Evolutionary conservation across 2,113 vertebrate genomes (phyloP), one percentile per base, ranked within the genome.

Genomic region (Ia io): DNA sequence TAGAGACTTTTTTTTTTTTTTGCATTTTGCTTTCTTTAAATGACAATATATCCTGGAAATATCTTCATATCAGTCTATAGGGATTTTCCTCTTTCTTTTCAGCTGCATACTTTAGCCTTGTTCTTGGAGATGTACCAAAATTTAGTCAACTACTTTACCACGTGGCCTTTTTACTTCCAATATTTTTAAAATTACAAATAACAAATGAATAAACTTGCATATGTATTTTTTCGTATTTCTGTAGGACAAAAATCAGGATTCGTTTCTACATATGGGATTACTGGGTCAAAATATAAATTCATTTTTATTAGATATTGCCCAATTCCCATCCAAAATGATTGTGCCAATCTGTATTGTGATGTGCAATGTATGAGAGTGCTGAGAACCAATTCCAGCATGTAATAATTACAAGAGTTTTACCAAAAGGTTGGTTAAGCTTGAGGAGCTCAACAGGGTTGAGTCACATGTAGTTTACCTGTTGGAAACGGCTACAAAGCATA

Each of bases 71-170:
- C 9, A 61, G 12, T 78, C 25, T 44, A 8, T 37, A 30, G 25
- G 71, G 0, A 40, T n/a, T 3, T 63, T 32, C 16, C 9, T 87
- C 37, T 17, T 53, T 74, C 30, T n/a, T 74, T 73, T 51, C 5
- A 30, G 9, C n/a, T 44, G 2, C 2, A 20, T 8, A 49, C 4
- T 69, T 9, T 3, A 69, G 3, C 35, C 9, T 47, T 0, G 30
- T 9, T 2, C 40, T 37, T 32, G 2, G n/a, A n/a, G 2, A 17
- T 56, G 0, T 51, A 42, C 1, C 18, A 42, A 0, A 35, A 5
- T 49, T 74, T 51, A 32, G 79, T 23, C 16, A 79, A 16, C 3
- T 30, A 49, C 11, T 71, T 1, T 18, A 44, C 8, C 2, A 0
- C 2, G 5, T 47, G 11, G 6, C 18, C 9, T 83, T 83, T 93